Conservation (phyloP, 1,140 invertebrate genomes). For the Drosophila sturtevanti region DNA sequence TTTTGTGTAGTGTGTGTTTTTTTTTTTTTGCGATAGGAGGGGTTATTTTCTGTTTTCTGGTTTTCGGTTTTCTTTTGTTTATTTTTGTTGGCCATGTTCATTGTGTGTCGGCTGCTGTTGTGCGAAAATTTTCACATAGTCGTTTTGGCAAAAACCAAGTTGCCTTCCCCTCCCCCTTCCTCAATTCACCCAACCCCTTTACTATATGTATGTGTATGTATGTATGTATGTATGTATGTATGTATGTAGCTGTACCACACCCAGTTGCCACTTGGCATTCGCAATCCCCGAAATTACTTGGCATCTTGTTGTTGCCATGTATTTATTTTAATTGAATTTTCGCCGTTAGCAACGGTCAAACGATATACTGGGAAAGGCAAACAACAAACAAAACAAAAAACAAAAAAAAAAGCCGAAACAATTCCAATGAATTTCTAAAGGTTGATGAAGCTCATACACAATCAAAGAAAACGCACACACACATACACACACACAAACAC, state of each 20-base stretch:
- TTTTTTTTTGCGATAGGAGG: no score
- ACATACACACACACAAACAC: no score
- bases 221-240: no score
- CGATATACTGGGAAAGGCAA: neutral
- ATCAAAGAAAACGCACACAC: no score
- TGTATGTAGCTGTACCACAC: no score
- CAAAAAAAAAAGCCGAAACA: neutral
- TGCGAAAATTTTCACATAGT: slow-evolving; percentile 67
- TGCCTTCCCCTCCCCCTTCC: neutral
- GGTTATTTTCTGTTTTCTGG: no score
- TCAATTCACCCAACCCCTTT: neutral
- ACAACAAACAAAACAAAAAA: neutral
- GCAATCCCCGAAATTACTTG: slow-evolving; percentile 2
- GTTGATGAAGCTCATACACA: neutral
- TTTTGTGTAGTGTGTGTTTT: neutral
- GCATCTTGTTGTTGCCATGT: slow-evolving; percentile 57
- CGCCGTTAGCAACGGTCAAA: slow-evolving; percentile 50
- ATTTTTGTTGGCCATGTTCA: neutral
- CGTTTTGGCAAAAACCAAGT: slow-evolving; percentile 1
- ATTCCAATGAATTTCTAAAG: neutral
- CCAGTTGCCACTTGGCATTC: slow-evolving; percentile 1
- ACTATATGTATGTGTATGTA: no score
- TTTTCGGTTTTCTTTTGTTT: no score
- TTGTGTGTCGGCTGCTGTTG: slow-evolving; percentile 30
- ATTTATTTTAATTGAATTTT: slow-evolving; percentile 80